Base-by-base conservation (phyloP, 2,888 invertebrate species). In the Orthonychiurus folsomi region DNA sequence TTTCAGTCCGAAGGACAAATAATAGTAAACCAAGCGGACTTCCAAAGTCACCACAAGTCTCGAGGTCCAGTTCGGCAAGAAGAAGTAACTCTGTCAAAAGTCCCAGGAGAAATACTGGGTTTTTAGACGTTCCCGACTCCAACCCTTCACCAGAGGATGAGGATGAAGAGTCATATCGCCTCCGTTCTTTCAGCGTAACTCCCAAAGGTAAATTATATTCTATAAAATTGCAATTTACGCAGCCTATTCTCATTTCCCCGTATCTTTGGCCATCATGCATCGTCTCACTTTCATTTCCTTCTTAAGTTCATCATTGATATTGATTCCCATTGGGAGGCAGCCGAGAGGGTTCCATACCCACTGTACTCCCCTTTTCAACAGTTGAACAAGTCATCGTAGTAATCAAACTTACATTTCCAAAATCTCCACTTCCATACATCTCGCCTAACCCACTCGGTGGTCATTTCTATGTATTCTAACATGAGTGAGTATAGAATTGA, bases 171-270 rank as follows among this genome's bases (percentile, higher is more conserved):
- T 87, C 88, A 68, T 92, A 93, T 80, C 83, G 93, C 70, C 84
- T 95, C 74, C 84, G 95, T 74, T 91, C 92, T 72, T 96, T 96
- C 82, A 89, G 90, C 80, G 87, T 87, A 79, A 89, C 93, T 74
- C 85, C 88, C 74, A 94, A 94, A 84, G 90, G 90, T 85, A 83
- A 83, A 84, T 65, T 52, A n/a, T n/a, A n/a, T n/a, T n/a, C n/a
- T 15, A 47, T 15, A 15, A 15, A 47, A 15, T 15, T 15, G 48
- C 48, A 12, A 47, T 15, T 15, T 15, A 12, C 15, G 12, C 48
- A 12, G 48, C 21, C 12, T 23, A 15, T 15, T 56, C 26, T 12
- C 15, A 21, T 26, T 15, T 15, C 48, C 12, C 15, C 48, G 12
- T 15, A 47, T 47, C 15, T 12, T 47, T n/a, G n/a, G n/a, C n/a